A percentile compares a stretch with the other conserved stretches of the same genome.
Conservation (phyloP, 2,888 invertebrate species). For the Hoplodrina blanda region DNA sequence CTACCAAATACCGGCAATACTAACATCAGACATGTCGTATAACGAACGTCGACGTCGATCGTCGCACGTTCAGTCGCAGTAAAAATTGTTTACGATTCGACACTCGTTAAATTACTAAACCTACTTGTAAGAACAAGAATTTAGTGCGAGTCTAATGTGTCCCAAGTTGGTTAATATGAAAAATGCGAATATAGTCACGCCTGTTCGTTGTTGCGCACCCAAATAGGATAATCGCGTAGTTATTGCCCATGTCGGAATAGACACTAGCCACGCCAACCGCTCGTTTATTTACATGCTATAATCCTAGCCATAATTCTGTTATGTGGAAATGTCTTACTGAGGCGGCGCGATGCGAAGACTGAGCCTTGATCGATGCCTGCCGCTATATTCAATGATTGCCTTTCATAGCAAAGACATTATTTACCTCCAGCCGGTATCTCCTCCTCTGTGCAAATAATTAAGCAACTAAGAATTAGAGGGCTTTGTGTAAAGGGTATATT, state of each 20-base stretch:
- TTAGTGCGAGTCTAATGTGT: conserved; percentile 69
- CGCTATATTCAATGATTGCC: conserved; percentile 53
- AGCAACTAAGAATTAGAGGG: conserved; percentile 39
- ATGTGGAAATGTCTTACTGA: conserved; percentile 79
- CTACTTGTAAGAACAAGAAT: conserved; percentile 58
- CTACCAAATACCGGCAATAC: conserved; percentile 36
- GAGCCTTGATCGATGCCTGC: conserved; percentile 70
- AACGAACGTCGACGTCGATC: conserved; percentile 40
- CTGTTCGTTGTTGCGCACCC: conserved; percentile 80
- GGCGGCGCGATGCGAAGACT: conserved; percentile 56
- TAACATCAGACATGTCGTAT: conserved; percentile 45
- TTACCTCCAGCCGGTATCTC: conserved; percentile 35
- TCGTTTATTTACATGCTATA: conserved; percentile 87
- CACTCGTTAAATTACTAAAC: conserved; percentile 57
- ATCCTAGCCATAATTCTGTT: conserved; percentile 77
- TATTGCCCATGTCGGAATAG: conserved; percentile 87
- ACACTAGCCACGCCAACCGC: conserved; percentile 87
- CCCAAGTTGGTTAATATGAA: conserved; percentile 78
- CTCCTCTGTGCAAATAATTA: conserved; percentile 21
- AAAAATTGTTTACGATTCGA: conserved; percentile 56
- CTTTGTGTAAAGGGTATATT: conserved; percentile 37
- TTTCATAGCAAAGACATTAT: conserved; percentile 56
- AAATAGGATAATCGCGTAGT: conserved; percentile 88
- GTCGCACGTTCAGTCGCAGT: conserved; percentile 51
- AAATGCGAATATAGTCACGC: conserved; percentile 83